Percentiles rank a stretch among this genome's conserved stretches.
Evolutionary conservation across 1,140 invertebrate genomes (phyloP).

Genomic region (Chymomyza costata): DNA sequence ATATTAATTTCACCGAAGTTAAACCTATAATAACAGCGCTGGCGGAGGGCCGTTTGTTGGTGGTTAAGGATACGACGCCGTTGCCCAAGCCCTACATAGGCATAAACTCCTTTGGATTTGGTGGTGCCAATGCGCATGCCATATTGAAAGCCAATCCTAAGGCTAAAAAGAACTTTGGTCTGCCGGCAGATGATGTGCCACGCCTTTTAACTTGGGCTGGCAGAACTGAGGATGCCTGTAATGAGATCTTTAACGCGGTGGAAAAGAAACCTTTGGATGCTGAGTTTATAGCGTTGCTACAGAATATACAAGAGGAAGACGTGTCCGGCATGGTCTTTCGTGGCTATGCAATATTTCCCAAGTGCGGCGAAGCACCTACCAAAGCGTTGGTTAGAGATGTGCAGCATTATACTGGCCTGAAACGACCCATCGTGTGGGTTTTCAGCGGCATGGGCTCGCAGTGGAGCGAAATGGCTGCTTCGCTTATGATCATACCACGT

Average conservation of each 20-base stretch:
- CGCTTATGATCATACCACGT: constrained; percentile 80
- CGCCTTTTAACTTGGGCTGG: constrained; percentile 78
- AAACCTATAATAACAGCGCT: constrained; percentile 85
- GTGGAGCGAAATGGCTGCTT: constrained; percentile 88
- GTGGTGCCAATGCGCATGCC: constrained; percentile 85
- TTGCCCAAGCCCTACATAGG: constrained; percentile 80
- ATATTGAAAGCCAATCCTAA: constrained; percentile 80
- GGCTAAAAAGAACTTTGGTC: constrained; percentile 76
- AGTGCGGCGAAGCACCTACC: constrained; percentile 75
- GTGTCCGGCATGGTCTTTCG: constrained; percentile 78
- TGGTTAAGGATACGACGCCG: constrained; percentile 81
- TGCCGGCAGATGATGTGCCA: constrained; percentile 77
- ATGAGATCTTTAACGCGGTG: constrained; percentile 81
- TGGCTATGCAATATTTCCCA: constrained; percentile 77
- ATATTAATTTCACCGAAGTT: constrained; percentile 85
- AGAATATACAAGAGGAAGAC: constrained; percentile 77
- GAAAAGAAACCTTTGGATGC: constrained; percentile 78
- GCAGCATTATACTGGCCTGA: constrained; percentile 79
- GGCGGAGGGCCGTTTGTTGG: constrained; percentile 81
- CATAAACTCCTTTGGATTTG: constrained; percentile 93
- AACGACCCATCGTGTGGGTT: constrained; percentile 87
- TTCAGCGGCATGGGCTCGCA: constrained; percentile 95
- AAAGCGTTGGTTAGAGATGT: constrained; percentile 76
- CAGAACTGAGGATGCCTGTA: constrained; percentile 81
- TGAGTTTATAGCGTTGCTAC: constrained; percentile 78